These are phyloP conservation scores for Myotis planiceps DNA, from an alignment of 2,797 vertebrate species.

Conservation along the genomic window DNA sequence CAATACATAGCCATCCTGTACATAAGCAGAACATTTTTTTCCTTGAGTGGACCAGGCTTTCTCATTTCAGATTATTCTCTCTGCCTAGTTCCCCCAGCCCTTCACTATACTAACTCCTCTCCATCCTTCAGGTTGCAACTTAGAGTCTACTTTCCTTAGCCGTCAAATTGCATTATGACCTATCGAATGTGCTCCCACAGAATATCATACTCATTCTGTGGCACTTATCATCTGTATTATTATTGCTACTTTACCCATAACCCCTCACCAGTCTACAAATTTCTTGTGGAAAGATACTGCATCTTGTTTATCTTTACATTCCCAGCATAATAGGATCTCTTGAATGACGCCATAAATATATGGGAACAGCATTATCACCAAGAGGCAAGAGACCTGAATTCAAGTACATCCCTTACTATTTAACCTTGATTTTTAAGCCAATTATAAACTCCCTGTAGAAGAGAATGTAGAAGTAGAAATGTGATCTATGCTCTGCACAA, in stretches of 20 bases:
- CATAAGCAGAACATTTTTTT: neutral
- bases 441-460: neutral
- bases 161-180: neutral
- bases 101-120: neutral
- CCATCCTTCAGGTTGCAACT: neutral
- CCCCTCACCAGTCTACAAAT: neutral
- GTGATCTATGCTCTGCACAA: neutral
- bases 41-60: neutral
- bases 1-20: neutral
- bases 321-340: neutral
- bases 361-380: neutral
- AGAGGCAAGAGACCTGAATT: neutral
- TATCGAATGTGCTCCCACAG: neutral
- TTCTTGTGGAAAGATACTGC: neutral
- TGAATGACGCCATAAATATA: neutral
- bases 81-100: neutral
- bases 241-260: neutral
- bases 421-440: neutral
- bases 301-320: conserved; percentile 26
- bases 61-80: neutral
- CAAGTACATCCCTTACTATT: neutral
- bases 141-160: neutral
- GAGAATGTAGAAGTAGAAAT: neutral
- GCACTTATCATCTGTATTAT: neutral
- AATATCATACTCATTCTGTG: neutral